These are phyloP conservation scores for Gambusia affinis DNA, from an alignment of 2,113 vertebrate genomes.

Conservation along the genomic window DNA sequence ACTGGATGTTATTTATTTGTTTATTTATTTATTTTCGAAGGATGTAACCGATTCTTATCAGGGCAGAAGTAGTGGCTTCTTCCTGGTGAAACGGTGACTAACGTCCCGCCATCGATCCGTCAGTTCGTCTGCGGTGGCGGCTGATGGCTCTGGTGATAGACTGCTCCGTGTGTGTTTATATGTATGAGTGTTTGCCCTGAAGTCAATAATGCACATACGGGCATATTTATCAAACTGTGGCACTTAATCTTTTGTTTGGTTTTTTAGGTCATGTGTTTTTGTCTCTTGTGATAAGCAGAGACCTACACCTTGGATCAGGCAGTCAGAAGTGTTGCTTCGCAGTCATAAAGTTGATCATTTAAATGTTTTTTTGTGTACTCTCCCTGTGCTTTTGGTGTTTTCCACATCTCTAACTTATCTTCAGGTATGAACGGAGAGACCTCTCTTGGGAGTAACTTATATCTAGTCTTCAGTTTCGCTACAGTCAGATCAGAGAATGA, in stretches of 20 bases:
- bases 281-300: not conserved
- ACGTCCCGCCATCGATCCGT: slow-evolving; percentile 73
- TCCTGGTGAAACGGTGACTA: slow-evolving; percentile 80
- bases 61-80: slow-evolving; percentile 64
- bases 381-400: too few species aligned
- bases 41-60: slow-evolving; percentile 78
- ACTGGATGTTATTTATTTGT: slow-evolving; percentile 82
- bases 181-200: not conserved
- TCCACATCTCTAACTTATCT: not conserved
- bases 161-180: slow-evolving; percentile 29
- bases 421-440: too few species aligned
- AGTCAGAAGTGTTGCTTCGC: not conserved
- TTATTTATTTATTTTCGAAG: slow-evolving; percentile 82
- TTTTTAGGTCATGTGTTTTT: not conserved
- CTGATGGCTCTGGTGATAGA: slow-evolving; percentile 68
- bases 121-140: slow-evolving; percentile 64
- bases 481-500: not conserved
- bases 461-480: not conserved
- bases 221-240: not conserved
- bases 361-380: not conserved
- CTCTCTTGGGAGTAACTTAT: not conserved
- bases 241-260: not conserved
- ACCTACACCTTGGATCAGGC: not conserved
- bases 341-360: not conserved
- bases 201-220: slow-evolving; percentile 33